Evolutionary conservation across 1,140 invertebrate genomes (phyloP).

Genomic region (Orchesella cincta): DNA sequence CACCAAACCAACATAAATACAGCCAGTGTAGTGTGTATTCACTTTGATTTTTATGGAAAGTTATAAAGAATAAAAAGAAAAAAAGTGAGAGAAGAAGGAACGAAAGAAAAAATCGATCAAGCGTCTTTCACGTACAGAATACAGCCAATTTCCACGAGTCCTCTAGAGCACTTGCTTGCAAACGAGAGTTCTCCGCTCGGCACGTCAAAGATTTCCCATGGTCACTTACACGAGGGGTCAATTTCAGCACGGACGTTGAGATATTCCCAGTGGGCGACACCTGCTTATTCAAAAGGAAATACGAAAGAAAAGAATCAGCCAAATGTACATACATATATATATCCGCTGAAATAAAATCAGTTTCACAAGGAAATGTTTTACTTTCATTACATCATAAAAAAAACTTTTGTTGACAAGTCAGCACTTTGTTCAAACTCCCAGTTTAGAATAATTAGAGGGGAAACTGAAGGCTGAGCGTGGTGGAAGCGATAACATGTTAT

Average conservation of each 20-base stretch:
- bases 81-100: background rate
- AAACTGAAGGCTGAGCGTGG: too few relatives aligned
- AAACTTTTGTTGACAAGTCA: slow-evolving; percentile 28
- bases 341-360: too few relatives aligned
- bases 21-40: background rate
- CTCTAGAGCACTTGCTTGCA: slow-evolving; percentile 49
- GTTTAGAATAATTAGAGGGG: slow-evolving; percentile 5
- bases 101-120: slow-evolving; percentile 37
- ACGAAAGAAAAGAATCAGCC: slow-evolving; percentile 13
- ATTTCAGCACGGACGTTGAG: slow-evolving; percentile 49
- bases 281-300: slow-evolving; percentile 38
- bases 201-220: slow-evolving; percentile 49
- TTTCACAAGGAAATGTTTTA: too few relatives aligned
- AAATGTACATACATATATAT: too few relatives aligned
- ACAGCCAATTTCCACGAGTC: slow-evolving; percentile 51
- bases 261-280: slow-evolving; percentile 50
- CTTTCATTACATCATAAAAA: slow-evolving; percentile 23
- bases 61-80: slow-evolving; percentile 11
- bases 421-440: background rate
- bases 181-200: slow-evolving; percentile 45
- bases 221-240: slow-evolving; percentile 50
- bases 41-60: slow-evolving; percentile 5
- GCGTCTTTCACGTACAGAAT: slow-evolving; percentile 47
- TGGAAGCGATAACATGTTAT: too few relatives aligned
- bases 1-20: background rate